Conservation (phyloP, 2,113 vertebrate species). For the Rhynchopsitta pachyrhyncha region DNA sequence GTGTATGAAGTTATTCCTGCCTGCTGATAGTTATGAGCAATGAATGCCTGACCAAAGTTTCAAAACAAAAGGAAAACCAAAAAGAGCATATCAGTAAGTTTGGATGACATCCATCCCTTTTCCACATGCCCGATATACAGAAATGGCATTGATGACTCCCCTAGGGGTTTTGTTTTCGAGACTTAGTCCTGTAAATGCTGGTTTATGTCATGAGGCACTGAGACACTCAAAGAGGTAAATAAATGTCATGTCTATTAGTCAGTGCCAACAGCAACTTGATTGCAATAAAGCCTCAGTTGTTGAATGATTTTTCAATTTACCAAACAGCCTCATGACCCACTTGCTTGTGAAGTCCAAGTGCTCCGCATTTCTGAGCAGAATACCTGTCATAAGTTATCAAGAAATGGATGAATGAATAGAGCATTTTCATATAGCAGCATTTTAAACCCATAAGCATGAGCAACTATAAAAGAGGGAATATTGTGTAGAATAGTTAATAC, state of each 20-base stretch:
- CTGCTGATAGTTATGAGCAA: not conserved
- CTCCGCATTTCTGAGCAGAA: not conserved
- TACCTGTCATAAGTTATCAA: not conserved
- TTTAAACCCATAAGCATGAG: not conserved
- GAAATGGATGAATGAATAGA: not conserved
- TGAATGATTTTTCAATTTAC: not conserved
- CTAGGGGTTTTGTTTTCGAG: not conserved
- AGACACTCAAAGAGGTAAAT: not conserved
- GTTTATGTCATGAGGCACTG: conserved; percentile 26
- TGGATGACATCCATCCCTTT: not conserved
- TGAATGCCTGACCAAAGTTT: not conserved
- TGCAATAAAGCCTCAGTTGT: conserved; percentile 45
- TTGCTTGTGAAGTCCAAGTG: not conserved
- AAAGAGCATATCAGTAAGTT: fast-evolving
- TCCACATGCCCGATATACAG: not conserved
- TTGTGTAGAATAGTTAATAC: not conserved
- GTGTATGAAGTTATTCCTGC: not conserved
- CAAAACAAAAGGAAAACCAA: not conserved
- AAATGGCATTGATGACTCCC: not conserved
- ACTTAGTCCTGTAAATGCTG: not conserved
- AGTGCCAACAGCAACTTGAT: conserved; percentile 28
- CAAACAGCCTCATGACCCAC: not conserved
- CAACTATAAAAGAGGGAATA: not conserved
- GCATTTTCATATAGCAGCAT: not conserved
- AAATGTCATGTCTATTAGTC: conserved; percentile 19